Evolutionary conservation across 2,113 vertebrate species (phyloP), one percentile per base, ranked within the genome.

Genomic region (Misgurnus anguillicaudatus): DNA sequence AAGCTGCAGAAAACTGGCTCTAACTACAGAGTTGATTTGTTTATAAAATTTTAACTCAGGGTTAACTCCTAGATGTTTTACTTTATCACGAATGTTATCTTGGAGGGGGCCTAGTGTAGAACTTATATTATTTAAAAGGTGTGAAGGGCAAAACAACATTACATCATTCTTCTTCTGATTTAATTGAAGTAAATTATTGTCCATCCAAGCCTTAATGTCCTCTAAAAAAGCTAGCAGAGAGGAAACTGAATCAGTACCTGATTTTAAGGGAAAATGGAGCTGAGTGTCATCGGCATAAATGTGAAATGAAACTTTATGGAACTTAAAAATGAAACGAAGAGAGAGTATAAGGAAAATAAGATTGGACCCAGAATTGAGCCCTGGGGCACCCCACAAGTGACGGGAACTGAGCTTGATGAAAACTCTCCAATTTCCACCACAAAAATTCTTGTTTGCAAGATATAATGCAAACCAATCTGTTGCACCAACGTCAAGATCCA

Each of bases 351-450:
- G 16, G 51, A 17, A 53, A 53, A 53, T 53, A 31, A 31, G 24
- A 31, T 31, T 31, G 24, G 24, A 31, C 24, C 24, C 24, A 31
- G 2, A 31, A 31, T 53, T 16, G 39, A 65, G 39, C 63, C 63
- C 39, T 42, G 63, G 17, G 41, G 64, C n/a, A 67, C 41, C 5
- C 64, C 64, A 21, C 24, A 21, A 45, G 41, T 45, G 10, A 45
- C n/a, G 64, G 63, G 9, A 66, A 66, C 63, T 19, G 5, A 41
- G 63, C 39, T 65, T 2, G n/a, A 65, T 19, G 63, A 66, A 66
- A 21, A 66, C 6, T 42, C 9, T 5, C 9, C 39, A 42, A 19
- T 66, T 21, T 45, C 17, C 39, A 42, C 4, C 4, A 7, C 41
- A 42, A 65, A 31, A 65, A 64, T 4, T 65, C 64, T 17, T 45